These are phyloP conservation scores for Cettia cetti DNA, from an alignment of 2,113 vertebrate species.

Conservation along the genomic window DNA sequence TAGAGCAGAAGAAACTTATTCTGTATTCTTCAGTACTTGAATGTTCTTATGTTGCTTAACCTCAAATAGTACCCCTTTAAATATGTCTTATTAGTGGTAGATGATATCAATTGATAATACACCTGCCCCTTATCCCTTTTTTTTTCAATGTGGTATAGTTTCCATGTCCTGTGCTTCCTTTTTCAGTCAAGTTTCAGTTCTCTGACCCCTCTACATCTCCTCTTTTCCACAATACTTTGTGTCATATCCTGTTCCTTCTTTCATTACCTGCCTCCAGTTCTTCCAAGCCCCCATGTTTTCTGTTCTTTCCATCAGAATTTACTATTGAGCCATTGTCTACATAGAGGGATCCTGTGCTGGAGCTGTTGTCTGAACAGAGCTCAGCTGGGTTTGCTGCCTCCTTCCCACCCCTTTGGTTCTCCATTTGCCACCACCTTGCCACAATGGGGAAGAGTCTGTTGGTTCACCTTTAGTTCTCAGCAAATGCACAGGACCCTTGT, in stretches of 20 bases:
- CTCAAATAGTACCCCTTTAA: not conserved
- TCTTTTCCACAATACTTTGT: not conserved
- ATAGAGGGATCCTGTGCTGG: not conserved
- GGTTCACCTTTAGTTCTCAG: not conserved
- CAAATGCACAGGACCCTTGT: rapidly evolving
- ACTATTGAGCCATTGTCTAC: rapidly evolving
- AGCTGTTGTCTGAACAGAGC: not conserved
- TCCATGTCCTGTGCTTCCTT: not conserved
- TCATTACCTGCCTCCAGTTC: not conserved
- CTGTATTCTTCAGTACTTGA: not conserved
- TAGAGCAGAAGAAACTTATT: not conserved
- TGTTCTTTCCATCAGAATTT: not conserved
- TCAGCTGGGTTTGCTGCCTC: not conserved
- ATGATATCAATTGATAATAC: not conserved
- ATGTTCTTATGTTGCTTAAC: not conserved
- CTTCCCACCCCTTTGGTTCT: rapidly evolving
- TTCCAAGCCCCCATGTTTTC: not conserved
- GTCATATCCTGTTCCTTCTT: not conserved
- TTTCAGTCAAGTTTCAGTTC: not conserved
- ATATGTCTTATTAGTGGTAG: not conserved
- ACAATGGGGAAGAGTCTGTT: not conserved
- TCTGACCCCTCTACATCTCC: not conserved
- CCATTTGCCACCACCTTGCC: not conserved
- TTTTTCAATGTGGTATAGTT: not conserved
- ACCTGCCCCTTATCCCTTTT: not conserved